Evolutionary conservation across 2,888 invertebrate genomes (phyloP), one percentile per base, ranked within the genome.

Genomic region (Liposcelis brunnea): DNA sequence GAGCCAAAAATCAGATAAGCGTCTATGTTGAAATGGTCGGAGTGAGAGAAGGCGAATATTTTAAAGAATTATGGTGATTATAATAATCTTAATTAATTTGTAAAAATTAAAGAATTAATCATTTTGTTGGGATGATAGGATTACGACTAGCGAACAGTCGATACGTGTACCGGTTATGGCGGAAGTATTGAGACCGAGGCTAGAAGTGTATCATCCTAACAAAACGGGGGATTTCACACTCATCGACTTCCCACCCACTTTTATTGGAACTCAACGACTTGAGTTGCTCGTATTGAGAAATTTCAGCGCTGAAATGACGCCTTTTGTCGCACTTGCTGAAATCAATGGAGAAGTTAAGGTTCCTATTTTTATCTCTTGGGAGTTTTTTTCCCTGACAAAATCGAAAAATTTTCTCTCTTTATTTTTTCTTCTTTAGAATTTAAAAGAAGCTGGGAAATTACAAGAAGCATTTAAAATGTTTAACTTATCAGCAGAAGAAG

Each of bases 1-100:
- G 52, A 48, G 58, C 62, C 1, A 51, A 54, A 34, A 47, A 49
- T 12, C 44, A 48, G 5, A 45, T 56, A 1, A 47, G 43, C 2
- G 47, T 68, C 3, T 55, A 51, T 33, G 53, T 67, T 2, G 61
- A 65, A 52, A 50, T 67, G 6, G 56, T 63, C 10, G 62, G 64
- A 5, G 54, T 55, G 3, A 48, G 53, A 5, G 57, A 59, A 47
- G 67, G 67, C 8, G 47, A 51, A 2, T 63, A 61, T 45, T 49
- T 49, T 16, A 57, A 56, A 18, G 65, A 68, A 54, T 61, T 69
- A 49, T 69, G 69, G 68, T 61, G 49, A 50, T 31, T 47, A 36
- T 14, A n/a, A 32, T 11, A 42, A 32, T 34, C 10, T 2, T 21
- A 42, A 26, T 15, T 31, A 38, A 18, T 19, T 8, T 40, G n/a